A percentile compares a stretch with the other conserved stretches of the same genome.
Conservation (phyloP, 2,888 invertebrate genomes). For the Zygogramma bicolorata region DNA sequence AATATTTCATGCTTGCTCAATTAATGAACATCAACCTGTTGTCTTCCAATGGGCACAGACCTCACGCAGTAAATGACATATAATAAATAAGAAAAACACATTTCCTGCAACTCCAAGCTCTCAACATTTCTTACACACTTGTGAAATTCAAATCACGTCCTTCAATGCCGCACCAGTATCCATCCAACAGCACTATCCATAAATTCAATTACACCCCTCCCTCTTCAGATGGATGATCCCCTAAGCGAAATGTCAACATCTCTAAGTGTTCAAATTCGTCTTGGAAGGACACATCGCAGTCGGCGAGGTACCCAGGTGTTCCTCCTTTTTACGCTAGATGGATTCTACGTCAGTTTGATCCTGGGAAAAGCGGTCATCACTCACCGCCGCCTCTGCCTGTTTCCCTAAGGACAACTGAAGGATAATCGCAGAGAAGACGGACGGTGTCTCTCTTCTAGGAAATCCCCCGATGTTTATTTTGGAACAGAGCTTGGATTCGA, state of each 20-base stretch:
- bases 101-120: too few relatives aligned
- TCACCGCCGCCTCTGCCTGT: constrained; percentile 43
- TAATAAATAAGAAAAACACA: too few relatives aligned
- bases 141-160: neutral
- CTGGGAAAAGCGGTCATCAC: constrained; percentile 51
- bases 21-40: too few relatives aligned
- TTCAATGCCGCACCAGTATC: neutral
- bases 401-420: constrained; percentile 32
- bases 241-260: constrained; percentile 63
- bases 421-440: neutral
- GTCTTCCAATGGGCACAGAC: too few relatives aligned
- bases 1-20: too few relatives aligned
- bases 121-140: too few relatives aligned
- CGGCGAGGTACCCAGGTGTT: constrained; percentile 57
- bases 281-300: constrained; percentile 45
- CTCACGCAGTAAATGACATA: too few relatives aligned
- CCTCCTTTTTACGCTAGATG: constrained; percentile 45
- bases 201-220: constrained; percentile 39
- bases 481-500: neutral
- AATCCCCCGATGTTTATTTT: neutral
- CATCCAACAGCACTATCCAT: constrained; percentile 19
- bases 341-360: constrained; percentile 52
- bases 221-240: constrained; percentile 55
- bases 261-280: constrained; percentile 62
- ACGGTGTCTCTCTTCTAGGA: neutral